These are phyloP conservation scores for Cheilosia vulpina DNA, from an alignment of 2,888 invertebrate genomes.

Conservation along the genomic window DNA sequence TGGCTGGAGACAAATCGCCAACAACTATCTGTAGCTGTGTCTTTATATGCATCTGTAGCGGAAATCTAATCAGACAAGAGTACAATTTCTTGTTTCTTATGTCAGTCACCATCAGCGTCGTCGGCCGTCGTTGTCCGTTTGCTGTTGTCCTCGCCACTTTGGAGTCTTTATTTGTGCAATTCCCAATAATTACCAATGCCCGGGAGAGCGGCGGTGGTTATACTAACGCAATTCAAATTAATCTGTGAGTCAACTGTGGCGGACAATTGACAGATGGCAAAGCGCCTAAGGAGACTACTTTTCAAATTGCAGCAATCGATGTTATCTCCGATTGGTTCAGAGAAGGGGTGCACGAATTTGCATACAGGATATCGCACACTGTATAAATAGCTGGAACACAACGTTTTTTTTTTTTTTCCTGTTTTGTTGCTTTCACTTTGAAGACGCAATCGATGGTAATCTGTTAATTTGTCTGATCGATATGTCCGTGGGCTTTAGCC, in stretches of 20 bases:
- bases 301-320: slow-evolving; percentile 62
- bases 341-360: slow-evolving; percentile 21
- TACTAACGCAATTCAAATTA: slow-evolving; percentile 58
- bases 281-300: slow-evolving; percentile 71
- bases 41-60: slow-evolving; percentile 9
- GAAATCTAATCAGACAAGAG: slow-evolving; percentile 70
- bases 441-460: slow-evolving; percentile 55
- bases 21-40: not conserved
- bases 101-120: slow-evolving; percentile 14
- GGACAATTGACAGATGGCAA: slow-evolving; percentile 70
- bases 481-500: not conserved
- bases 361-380: slow-evolving; percentile 50
- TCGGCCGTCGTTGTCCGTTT: not conserved
- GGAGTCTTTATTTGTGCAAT: slow-evolving; percentile 48
- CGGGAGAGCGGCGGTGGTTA: not conserved
- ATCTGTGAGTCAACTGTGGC: slow-evolving; percentile 44
- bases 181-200: slow-evolving; percentile 55
- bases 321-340: slow-evolving; percentile 2
- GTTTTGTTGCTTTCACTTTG: slow-evolving; percentile 53
- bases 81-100: slow-evolving; percentile 65
- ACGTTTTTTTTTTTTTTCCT: too few species aligned
- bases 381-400: not conserved
- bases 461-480: slow-evolving; percentile 55
- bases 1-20: slow-evolving; percentile 5
- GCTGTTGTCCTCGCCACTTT: slow-evolving; percentile 33